Conservation (phyloP, 2,797 vertebrate genomes). For the Halcyon chelicuti region DNA sequence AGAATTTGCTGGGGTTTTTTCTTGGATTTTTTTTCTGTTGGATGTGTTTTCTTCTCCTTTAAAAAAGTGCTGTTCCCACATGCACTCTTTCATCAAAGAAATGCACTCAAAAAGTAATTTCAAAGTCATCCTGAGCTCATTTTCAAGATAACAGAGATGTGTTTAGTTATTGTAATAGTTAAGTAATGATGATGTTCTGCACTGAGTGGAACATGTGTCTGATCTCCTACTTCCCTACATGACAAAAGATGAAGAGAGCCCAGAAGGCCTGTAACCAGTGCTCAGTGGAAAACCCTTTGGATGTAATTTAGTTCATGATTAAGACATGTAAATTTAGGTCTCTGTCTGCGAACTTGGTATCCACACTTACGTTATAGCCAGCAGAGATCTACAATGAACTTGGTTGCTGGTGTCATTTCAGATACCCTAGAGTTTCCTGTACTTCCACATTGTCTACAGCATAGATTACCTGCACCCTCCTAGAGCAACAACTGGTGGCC, state of each 20-base stretch:
- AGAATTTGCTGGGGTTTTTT: neutral
- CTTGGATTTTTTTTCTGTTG: neutral
- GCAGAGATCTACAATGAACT: neutral
- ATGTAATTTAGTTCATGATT: neutral
- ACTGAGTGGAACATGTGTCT: neutral
- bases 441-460: neutral
- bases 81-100: slow-evolving; percentile 1
- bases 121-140: slow-evolving; percentile 7
- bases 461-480: neutral
- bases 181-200: neutral
- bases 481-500: neutral
- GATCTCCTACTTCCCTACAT: neutral
- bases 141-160: slow-evolving; percentile 5
- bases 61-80: neutral
- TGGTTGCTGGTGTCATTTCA: neutral
- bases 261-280: neutral
- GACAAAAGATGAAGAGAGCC: neutral
- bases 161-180: neutral
- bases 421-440: neutral
- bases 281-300: neutral
- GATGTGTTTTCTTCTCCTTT: slow-evolving; percentile 12
- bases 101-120: slow-evolving; percentile 3
- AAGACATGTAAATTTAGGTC: neutral
- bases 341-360: neutral
- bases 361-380: neutral